Evolutionary conservation across 2,113 vertebrate genomes (phyloP).

Genomic region (Dromiciops gliroides): DNA sequence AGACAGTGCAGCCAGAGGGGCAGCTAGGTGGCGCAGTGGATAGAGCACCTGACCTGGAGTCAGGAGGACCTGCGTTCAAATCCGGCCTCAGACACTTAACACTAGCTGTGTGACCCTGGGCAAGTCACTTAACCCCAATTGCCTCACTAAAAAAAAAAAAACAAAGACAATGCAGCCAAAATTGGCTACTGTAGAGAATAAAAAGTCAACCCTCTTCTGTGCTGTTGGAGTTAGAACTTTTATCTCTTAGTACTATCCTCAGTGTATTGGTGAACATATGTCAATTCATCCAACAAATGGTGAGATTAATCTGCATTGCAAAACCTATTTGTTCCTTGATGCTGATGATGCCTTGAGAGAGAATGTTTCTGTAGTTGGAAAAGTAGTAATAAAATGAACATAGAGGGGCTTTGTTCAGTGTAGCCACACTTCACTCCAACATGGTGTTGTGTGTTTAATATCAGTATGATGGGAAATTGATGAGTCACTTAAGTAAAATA

Average conservation of each 20-base stretch:
- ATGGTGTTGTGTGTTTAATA: background rate
- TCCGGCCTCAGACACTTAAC: too few relatives aligned
- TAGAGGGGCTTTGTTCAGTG: background rate
- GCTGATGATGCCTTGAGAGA: background rate
- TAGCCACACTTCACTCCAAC: background rate
- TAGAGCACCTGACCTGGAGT: too few relatives aligned
- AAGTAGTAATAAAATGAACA: background rate
- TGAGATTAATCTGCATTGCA: background rate
- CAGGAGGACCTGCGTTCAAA: too few relatives aligned
- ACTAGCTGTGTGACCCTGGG: too few relatives aligned
- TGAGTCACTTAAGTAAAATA: background rate
- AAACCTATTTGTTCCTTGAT: background rate
- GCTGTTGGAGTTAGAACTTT: conserved; percentile 8
- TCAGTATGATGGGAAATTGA: background rate
- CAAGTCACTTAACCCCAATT: too few relatives aligned
- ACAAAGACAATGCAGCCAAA: background rate
- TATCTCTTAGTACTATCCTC: background rate
- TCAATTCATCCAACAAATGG: background rate
- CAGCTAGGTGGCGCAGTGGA: too few relatives aligned
- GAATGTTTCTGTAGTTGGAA: background rate
- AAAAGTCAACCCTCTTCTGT: background rate
- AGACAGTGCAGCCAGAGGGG: background rate
- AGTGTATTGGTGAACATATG: background rate
- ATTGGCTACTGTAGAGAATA: conserved; percentile 25
- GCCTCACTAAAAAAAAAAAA: too few relatives aligned